phyloP scores from a whole-genome alignment of 2,797 vertebrate genomes.

The Carapus acus region DNA sequence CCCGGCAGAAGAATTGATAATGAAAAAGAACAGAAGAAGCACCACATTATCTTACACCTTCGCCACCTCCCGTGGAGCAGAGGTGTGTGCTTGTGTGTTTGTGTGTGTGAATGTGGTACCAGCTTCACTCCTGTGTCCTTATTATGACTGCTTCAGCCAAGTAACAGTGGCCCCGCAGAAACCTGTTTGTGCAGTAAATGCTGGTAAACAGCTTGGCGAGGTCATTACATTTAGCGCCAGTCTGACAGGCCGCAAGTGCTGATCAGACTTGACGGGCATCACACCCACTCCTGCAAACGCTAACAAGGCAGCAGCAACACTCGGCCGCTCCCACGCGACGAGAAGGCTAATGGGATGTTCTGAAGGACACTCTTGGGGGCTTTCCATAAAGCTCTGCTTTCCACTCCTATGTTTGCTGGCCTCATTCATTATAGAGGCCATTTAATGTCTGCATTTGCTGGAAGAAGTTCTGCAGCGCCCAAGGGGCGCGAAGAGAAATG shows the following conservation, averaged over 20 bases:
- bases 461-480: conserved; percentile 40
- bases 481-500: conserved; percentile 23
- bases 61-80: conserved; percentile 20
- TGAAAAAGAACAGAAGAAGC: conserved; percentile 32
- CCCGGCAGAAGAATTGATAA: conserved; percentile 25
- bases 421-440: conserved; percentile 65
- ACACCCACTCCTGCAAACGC: conserved; percentile 13
- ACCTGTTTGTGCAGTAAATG: too few species aligned
- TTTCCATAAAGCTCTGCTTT: conserved; percentile 48
- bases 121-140: conserved; percentile 15
- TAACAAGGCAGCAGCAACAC: conserved; percentile 20
- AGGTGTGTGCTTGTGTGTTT: conserved; percentile 1
- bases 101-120: conserved; percentile 24
- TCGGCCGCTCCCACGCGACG: conserved; percentile 17
- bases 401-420: conserved; percentile 42
- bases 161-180: neutral
- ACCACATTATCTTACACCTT: conserved; percentile 16
- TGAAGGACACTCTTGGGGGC: conserved; percentile 54
- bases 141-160: conserved; percentile 7
- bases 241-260: conserved; percentile 3
- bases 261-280: conserved; percentile 19
- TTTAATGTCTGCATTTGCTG: conserved; percentile 54
- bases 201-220: too few species aligned
- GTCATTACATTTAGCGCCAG: neutral
- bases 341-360: conserved; percentile 41